Percentiles rank a stretch among this genome's conserved stretches.
Evolutionary conservation across 2,888 invertebrate species (phyloP).

Genomic region (Archaeoteleia sp.): DNA sequence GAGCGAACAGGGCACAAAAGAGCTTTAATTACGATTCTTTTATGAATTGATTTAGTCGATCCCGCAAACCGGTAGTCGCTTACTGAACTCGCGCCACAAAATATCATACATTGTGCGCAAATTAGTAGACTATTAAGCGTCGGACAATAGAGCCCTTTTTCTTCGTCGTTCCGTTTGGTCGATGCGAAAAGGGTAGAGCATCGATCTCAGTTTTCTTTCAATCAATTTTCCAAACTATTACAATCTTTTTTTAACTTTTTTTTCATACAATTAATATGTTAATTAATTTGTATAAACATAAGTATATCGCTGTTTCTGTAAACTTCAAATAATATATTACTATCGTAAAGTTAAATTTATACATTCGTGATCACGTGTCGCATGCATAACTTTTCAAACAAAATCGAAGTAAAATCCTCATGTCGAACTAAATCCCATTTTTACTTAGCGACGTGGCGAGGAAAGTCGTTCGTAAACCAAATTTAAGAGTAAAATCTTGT

Average conservation of each 20-base stretch:
- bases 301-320: too few relatives aligned
- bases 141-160: slow-evolving; percentile 68
- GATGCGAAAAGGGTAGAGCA: slow-evolving; percentile 35
- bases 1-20: slow-evolving; percentile 65
- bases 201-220: slow-evolving; percentile 45
- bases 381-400: not conserved
- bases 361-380: too few relatives aligned
- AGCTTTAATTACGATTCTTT: slow-evolving; percentile 74
- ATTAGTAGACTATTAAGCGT: slow-evolving; percentile 72
- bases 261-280: too few relatives aligned
- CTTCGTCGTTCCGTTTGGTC: slow-evolving; percentile 49
- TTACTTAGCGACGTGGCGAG: slow-evolving; percentile 63
- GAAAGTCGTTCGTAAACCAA: slow-evolving; percentile 66
- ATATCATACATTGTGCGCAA: slow-evolving; percentile 72
- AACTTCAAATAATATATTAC: too few relatives aligned
- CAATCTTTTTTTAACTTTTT: too few relatives aligned
- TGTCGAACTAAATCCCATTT: slow-evolving; percentile 66
- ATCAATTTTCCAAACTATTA: slow-evolving; percentile 12
- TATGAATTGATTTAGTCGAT: slow-evolving; percentile 73
- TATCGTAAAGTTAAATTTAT: too few relatives aligned
- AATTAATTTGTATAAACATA: too few relatives aligned
- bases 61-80: slow-evolving; percentile 62
- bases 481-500: slow-evolving; percentile 72
- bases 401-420: slow-evolving; percentile 19
- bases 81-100: slow-evolving; percentile 62